These are phyloP conservation scores for Acinonyx jubatus DNA, from an alignment of 2,113 vertebrate genomes.

Conservation along the genomic window DNA sequence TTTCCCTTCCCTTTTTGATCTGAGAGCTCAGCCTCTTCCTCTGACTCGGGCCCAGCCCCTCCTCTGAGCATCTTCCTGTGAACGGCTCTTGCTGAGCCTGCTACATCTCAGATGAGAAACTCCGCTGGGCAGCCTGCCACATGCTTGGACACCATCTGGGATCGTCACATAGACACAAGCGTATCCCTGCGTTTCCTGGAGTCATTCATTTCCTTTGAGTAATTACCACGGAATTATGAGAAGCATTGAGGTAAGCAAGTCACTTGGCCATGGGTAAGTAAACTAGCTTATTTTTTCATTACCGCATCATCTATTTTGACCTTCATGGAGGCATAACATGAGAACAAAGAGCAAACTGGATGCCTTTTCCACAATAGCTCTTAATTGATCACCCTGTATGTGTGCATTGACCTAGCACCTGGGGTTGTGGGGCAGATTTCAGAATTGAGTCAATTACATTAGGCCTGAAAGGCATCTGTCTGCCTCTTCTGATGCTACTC, in stretches of 20 bases:
- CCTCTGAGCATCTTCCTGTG: not conserved
- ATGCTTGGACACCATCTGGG: conserved; percentile 19
- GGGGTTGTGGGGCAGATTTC: not conserved
- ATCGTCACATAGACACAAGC: not conserved
- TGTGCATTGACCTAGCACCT: not conserved
- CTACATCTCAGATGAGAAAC: not conserved
- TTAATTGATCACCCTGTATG: not conserved
- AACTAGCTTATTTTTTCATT: not conserved
- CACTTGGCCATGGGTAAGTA: not conserved
- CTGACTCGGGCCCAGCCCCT: not conserved
- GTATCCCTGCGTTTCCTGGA: not conserved
- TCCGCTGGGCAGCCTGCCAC: not conserved
- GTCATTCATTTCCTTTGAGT: conserved; percentile 3
- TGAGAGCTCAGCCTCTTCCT: not conserved
- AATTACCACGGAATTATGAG: not conserved
- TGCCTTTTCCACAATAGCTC: not conserved
- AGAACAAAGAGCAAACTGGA: not conserved
- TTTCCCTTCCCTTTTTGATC: not conserved
- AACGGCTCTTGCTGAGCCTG: not conserved
- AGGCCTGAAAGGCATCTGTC: not conserved
- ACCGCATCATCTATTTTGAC: not conserved
- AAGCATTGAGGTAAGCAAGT: not conserved
- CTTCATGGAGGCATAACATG: not conserved
- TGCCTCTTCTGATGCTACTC: not conserved
- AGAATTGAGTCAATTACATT: not conserved